Evolutionary conservation across 2,113 vertebrate species (phyloP), one percentile per base, ranked within the genome.

Genomic region (Drymodes brunneopygia): DNA sequence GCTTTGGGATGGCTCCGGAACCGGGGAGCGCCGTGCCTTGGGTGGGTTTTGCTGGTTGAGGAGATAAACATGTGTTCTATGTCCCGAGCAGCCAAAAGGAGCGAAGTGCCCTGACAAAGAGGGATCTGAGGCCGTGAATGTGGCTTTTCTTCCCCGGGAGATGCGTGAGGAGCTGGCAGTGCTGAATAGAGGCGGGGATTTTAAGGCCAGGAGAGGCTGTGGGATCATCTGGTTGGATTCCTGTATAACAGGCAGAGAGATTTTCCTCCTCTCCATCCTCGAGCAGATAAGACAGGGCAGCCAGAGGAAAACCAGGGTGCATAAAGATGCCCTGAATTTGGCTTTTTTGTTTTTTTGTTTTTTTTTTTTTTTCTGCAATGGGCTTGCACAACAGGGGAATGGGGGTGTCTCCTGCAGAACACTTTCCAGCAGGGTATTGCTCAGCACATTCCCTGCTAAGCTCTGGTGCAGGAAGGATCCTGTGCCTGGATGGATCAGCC

Each of bases 11-110:
- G 38, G 29, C 25, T 64, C 35, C 36, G 23, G 13, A 23, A 5
- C 4, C 0, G 1, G 18, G 20, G 3, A 20, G 25, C 5, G 2
- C 17, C 1, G 2, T 65, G 11, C 44, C 38, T 1, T 0, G 38
- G 6, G 33, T 62, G 82, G 11, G 31, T 53, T 77, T 27, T 3
- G 3, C 36, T 5, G 1, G 15, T 2, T 25, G 36, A 12, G 53
- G 71, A 61, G 28, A 5, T 18, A 19, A 44, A 58, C 1, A 12
- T 0, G 9, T 36, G 20, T 58, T 19, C 35, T 17, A 0, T 0
- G 19, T 36, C 62, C 33, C 56, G 7, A 54, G 45, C 1, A 13
- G 58, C 23, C 42, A 16, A 60, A 87, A 64, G 48, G 72, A 82
- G 82, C 27, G 29, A 36, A 54, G 66, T 6, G 15, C 64, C 62